These are phyloP conservation scores for Dicyrtoma fusca DNA, from an alignment of 2,888 invertebrate genomes.

Conservation along the genomic window DNA sequence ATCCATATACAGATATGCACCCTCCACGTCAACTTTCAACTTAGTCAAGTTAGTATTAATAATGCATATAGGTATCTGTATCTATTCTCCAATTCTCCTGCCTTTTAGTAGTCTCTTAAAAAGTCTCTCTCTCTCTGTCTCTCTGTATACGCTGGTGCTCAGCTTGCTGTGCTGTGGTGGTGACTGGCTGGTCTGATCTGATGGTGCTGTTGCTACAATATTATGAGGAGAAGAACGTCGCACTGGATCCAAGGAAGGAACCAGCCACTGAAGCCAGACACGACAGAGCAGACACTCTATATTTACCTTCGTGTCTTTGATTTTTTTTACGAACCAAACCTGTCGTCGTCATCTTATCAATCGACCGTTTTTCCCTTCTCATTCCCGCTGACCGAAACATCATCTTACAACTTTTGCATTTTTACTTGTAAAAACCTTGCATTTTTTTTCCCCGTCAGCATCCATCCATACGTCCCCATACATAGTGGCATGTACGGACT, in stretches of 20 bases:
- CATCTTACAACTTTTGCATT: slow-evolving; percentile 10
- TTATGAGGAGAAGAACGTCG: slow-evolving; percentile 10
- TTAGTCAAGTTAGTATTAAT: too few species aligned
- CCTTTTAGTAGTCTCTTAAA: too few species aligned
- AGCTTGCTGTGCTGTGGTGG: too few species aligned
- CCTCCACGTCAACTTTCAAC: too few species aligned
- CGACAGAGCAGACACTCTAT: slow-evolving; percentile 29
- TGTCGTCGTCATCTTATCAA: slow-evolving; percentile 32
- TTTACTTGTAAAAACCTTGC: neutral
- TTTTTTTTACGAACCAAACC: slow-evolving; percentile 29
- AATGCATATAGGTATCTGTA: too few species aligned
- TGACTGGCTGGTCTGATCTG: too few species aligned
- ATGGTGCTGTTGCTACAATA: too few species aligned
- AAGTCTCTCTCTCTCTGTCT: too few species aligned
- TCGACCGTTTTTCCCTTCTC: slow-evolving; percentile 27
- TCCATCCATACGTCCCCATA: neutral
- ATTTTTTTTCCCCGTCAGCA: neutral
- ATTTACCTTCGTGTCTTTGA: slow-evolving; percentile 37
- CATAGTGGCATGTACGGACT: too few species aligned
- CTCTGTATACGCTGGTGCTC: too few species aligned
- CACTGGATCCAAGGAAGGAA: slow-evolving; percentile 11
- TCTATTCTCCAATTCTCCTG: too few species aligned
- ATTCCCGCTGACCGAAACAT: slow-evolving; percentile 24
- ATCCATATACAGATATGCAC: too few species aligned
- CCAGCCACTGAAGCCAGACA: slow-evolving; percentile 6